These are phyloP conservation scores for Noctua janthe DNA, from an alignment of 2,888 invertebrate species.

Conservation along the genomic window DNA sequence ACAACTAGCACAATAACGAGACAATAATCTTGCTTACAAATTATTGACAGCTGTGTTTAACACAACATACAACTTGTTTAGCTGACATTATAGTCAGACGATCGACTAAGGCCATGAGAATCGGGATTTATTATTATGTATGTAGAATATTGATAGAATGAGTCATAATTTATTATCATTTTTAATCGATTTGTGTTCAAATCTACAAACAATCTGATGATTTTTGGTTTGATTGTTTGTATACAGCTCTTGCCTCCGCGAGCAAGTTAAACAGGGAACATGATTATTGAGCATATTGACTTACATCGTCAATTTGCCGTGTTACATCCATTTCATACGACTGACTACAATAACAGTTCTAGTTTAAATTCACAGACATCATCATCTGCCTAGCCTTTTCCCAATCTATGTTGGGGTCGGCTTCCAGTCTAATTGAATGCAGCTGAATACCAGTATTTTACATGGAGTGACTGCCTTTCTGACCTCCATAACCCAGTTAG, in stretches of 20 bases:
- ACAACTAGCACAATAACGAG: neutral
- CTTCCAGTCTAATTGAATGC: no score
- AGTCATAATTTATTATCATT: neutral
- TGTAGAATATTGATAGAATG: slow-evolving; percentile 7
- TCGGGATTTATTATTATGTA: slow-evolving; percentile 9
- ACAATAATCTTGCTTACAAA: slow-evolving; percentile 13
- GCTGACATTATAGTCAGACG: slow-evolving; percentile 2
- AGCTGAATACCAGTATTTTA: no score
- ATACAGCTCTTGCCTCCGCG: neutral
- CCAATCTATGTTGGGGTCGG: no score
- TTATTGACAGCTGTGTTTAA: neutral
- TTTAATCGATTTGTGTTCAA: neutral
- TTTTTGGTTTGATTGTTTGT: neutral
- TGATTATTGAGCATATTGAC: neutral
- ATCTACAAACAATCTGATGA: neutral
- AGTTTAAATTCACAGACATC: neutral
- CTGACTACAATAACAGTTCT: neutral
- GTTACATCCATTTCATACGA: no score
- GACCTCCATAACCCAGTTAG: no score
- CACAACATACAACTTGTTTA: slow-evolving; percentile 13
- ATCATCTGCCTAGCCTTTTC: no score
- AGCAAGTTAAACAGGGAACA: neutral
- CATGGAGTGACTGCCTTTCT: no score
- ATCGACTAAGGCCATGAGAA: neutral
- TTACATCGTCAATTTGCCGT: no score